Evolutionary conservation across 2,888 invertebrate genomes (phyloP).

Genomic region (Perdita meconis): DNA sequence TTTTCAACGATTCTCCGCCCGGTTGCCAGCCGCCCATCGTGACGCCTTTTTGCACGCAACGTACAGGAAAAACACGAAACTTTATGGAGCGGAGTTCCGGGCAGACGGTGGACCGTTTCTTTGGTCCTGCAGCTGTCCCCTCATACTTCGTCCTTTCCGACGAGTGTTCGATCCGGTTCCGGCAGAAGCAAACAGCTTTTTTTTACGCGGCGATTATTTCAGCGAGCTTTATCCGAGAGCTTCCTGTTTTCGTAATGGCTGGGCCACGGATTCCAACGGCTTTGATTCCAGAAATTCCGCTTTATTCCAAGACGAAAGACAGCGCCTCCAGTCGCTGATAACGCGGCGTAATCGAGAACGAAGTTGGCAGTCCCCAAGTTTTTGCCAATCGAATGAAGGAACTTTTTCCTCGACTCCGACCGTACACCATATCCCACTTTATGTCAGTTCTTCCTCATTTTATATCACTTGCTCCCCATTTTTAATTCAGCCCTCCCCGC

Average conservation of each 20-base stretch:
- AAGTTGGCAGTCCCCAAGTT: no score
- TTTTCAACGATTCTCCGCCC: not conserved
- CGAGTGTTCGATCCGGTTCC: not conserved
- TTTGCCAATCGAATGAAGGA: not conserved
- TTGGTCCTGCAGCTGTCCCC: not conserved
- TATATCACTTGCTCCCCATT: not conserved
- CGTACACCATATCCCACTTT: not conserved
- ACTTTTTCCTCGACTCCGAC: not conserved
- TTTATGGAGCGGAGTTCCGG: slow-evolving; percentile 46
- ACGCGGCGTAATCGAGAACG: no score
- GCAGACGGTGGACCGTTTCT: slow-evolving; percentile 2
- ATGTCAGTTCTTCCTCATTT: not conserved
- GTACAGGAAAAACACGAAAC: slow-evolving; percentile 20
- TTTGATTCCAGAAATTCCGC: no score
- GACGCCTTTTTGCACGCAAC: slow-evolving; percentile 43
- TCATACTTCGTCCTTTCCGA: not conserved
- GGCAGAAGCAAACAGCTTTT: not conserved
- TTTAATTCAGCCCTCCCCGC: not conserved
- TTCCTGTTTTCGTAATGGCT: no score
- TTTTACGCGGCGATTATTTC: not conserved
- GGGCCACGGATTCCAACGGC: no score
- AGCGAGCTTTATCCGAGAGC: not conserved
- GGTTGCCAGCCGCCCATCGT: slow-evolving; percentile 20
- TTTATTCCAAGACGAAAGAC: no score
- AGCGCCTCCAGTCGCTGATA: no score